Evolutionary conservation across 2,797 vertebrate species (phyloP).

Genomic region (Forpus xanthops): DNA sequence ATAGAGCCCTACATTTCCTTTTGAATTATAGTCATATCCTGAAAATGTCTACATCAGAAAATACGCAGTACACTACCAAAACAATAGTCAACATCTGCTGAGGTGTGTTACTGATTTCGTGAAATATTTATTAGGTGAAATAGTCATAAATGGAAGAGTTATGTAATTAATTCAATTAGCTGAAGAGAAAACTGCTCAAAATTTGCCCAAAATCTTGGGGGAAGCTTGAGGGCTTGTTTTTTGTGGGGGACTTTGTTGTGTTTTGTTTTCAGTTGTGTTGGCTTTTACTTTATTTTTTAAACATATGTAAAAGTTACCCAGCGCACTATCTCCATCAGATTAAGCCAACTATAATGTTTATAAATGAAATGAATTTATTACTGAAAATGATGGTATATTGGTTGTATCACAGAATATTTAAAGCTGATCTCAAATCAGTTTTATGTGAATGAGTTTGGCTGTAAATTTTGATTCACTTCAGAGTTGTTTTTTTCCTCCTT

Average conservation of each 20-base stretch:
- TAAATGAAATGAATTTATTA: not conserved
- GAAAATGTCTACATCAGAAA: not conserved
- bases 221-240: fast-evolving
- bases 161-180: not conserved
- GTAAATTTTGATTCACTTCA: not conserved
- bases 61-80: not conserved
- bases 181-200: not conserved
- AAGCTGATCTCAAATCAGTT: not conserved
- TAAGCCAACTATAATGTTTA: not conserved
- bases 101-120: not conserved
- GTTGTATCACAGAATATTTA: not conserved
- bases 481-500: not conserved
- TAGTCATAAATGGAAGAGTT: not conserved
- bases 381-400: not conserved
- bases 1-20: not conserved
- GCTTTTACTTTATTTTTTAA: not conserved
- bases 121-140: not conserved
- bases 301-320: not conserved
- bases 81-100: not conserved
- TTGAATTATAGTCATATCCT: not conserved
- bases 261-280: not conserved
- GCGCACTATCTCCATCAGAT: not conserved
- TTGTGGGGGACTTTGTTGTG: not conserved
- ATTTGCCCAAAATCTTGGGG: not conserved
- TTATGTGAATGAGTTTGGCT: not conserved